Evolutionary conservation across 2,797 vertebrate genomes (phyloP).

Genomic region (Thripadectes ignobilis): DNA sequence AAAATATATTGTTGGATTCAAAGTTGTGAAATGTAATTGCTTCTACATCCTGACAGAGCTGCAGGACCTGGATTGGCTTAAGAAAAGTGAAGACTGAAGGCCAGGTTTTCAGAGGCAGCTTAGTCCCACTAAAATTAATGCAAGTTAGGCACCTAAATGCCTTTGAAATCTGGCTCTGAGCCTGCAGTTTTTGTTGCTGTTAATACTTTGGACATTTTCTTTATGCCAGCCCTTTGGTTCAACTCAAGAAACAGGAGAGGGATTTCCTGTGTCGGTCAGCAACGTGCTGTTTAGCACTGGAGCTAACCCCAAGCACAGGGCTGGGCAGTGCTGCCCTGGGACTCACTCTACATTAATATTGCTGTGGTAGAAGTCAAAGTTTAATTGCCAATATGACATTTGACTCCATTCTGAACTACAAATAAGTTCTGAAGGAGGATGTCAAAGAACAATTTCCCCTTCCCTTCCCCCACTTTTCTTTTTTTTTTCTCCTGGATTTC

Average conservation of each 20-base stretch:
- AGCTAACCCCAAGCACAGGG: not conserved
- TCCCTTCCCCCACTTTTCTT: not conserved
- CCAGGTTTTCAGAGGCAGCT: constrained; percentile 9
- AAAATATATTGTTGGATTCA: constrained; percentile 3
- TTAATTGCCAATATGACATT: constrained; percentile 29
- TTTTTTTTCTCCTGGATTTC: not conserved
- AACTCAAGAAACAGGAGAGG: constrained; percentile 51
- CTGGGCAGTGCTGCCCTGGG: constrained; percentile 1
- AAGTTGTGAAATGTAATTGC: constrained; percentile 35
- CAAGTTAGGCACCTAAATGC: constrained; percentile 15
- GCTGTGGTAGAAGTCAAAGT: constrained; percentile 42
- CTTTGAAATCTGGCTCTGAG: constrained; percentile 42
- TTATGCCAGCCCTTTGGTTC: constrained; percentile 38
- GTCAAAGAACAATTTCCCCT: constrained; percentile 6
- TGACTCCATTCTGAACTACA: constrained; percentile 28
- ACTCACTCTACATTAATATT: constrained; percentile 5
- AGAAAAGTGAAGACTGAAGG: not conserved
- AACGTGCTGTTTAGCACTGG: constrained; percentile 61
- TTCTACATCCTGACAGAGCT: constrained; percentile 32
- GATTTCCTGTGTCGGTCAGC: constrained; percentile 62
- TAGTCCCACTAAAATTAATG: constrained; percentile 20
- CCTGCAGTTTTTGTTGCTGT: constrained; percentile 40
- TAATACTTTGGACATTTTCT: constrained; percentile 32
- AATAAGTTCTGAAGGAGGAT: constrained; percentile 16
- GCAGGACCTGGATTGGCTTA: constrained; percentile 9